These are phyloP conservation scores for Drosophila ustulata DNA, from an alignment of 2,888 invertebrate genomes.

Conservation along the genomic window DNA sequence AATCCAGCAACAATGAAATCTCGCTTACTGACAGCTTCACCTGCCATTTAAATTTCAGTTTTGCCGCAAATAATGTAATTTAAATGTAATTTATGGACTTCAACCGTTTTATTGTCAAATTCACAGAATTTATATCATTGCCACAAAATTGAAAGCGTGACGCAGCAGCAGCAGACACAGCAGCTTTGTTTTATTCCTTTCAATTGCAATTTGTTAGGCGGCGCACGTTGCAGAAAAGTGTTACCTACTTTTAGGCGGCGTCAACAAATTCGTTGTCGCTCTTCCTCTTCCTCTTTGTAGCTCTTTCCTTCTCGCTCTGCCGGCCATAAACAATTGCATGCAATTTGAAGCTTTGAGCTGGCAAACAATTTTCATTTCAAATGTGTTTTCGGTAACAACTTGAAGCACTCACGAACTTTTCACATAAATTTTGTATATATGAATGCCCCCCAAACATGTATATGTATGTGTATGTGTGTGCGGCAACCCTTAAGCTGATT, in stretches of 20 bases:
- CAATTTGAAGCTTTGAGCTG: conserved; percentile 17
- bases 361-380: conserved; percentile 31
- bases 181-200: conserved; percentile 14
- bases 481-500: conserved; percentile 57
- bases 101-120: background rate
- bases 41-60: background rate
- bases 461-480: conserved; percentile 15
- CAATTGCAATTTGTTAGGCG: conserved; percentile 3
- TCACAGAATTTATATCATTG: conserved; percentile 14
- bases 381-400: conserved; percentile 39
- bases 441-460: conserved; percentile 12
- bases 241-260: conserved; percentile 66
- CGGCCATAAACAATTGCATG: conserved; percentile 27
- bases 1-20: conserved; percentile 9
- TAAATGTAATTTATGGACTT: conserved; percentile 11
- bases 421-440: conserved; percentile 68
- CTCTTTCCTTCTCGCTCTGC: background rate
- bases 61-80: background rate
- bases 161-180: background rate
- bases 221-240: conserved; percentile 16
- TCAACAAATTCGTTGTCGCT: conserved; percentile 13
- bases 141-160: conserved; percentile 5
- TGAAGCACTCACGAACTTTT: conserved; percentile 62
- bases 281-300: background rate
- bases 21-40: conserved; percentile 3